phyloP scores from a whole-genome alignment of 2,113 vertebrate species.

The Lucifuga dentata region DNA sequence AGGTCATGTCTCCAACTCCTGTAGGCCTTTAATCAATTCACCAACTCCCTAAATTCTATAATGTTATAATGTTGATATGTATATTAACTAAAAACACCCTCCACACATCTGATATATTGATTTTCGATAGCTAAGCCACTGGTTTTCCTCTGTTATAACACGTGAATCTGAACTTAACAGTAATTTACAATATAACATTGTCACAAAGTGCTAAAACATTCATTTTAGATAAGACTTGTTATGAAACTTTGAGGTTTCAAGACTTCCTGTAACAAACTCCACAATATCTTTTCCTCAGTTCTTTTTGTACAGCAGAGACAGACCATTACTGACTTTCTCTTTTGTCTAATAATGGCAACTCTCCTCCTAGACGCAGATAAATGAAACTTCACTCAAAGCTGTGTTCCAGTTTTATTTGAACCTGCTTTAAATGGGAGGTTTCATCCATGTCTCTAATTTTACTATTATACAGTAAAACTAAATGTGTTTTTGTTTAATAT shows the following conservation, averaged over 20 bases:
- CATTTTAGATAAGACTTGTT: constrained; percentile 14
- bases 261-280: not conserved
- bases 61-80: too few relatives aligned
- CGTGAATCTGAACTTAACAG: not conserved
- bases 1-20: not conserved
- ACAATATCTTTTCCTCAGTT: not conserved
- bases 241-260: constrained; percentile 4
- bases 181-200: too few relatives aligned
- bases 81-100: too few relatives aligned
- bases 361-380: constrained; percentile 37
- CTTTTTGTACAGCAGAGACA: constrained; percentile 1
- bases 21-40: too few relatives aligned
- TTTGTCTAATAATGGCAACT: constrained; percentile 49
- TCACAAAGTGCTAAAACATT: too few relatives aligned
- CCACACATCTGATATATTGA: too few relatives aligned
- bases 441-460: not conserved
- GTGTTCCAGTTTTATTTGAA: constrained; percentile 26
- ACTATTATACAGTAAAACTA: not conserved
- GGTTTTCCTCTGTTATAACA: too few relatives aligned
- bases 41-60: too few relatives aligned
- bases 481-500: constrained; percentile 11
- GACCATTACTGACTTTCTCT: constrained; percentile 31
- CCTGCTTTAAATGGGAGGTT: constrained; percentile 9
- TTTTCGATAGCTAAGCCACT: too few relatives aligned
- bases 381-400: constrained; percentile 34